These are phyloP conservation scores for Chanos chanos DNA, from an alignment of 2,797 vertebrate genomes.

Conservation along the genomic window DNA sequence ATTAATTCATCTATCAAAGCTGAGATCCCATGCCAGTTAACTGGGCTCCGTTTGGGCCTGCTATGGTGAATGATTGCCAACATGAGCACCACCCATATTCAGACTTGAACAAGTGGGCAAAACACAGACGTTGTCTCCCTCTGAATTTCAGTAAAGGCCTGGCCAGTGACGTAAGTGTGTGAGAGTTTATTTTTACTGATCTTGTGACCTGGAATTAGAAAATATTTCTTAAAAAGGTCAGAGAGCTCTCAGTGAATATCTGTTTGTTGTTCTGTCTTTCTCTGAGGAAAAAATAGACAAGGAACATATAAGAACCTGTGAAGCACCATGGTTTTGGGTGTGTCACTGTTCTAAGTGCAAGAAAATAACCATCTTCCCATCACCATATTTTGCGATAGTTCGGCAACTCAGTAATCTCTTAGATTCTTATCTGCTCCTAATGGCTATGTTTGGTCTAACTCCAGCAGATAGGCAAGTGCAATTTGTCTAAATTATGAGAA, in stretches of 20 bases:
- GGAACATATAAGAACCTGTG: too few relatives aligned
- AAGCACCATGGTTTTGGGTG: too few relatives aligned
- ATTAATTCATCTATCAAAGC: conserved; percentile 45
- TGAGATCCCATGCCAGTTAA: conserved; percentile 37
- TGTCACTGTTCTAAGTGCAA: too few relatives aligned
- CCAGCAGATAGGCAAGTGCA: conserved; percentile 35
- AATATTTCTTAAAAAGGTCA: too few relatives aligned
- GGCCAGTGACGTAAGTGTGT: neutral
- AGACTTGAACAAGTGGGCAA: conserved; percentile 41
- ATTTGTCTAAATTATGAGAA: conserved; percentile 38
- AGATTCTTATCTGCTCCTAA: conserved; percentile 17
- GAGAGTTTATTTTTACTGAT: too few relatives aligned
- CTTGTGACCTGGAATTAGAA: too few relatives aligned
- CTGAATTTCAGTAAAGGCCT: conserved; percentile 1
- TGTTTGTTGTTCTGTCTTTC: too few relatives aligned
- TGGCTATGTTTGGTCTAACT: conserved; percentile 21
- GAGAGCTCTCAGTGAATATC: too few relatives aligned
- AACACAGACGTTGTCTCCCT: conserved; percentile 4
- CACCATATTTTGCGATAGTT: neutral
- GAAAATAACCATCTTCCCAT: conserved; percentile 25
- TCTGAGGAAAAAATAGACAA: too few relatives aligned
- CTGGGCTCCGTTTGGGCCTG: conserved; percentile 10
- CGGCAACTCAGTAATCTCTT: neutral
- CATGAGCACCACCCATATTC: conserved; percentile 17
- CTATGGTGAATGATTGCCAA: conserved; percentile 7